These are phyloP conservation scores for Epistrophe grossulariae DNA, from an alignment of 2,888 invertebrate genomes.

Conservation along the genomic window DNA sequence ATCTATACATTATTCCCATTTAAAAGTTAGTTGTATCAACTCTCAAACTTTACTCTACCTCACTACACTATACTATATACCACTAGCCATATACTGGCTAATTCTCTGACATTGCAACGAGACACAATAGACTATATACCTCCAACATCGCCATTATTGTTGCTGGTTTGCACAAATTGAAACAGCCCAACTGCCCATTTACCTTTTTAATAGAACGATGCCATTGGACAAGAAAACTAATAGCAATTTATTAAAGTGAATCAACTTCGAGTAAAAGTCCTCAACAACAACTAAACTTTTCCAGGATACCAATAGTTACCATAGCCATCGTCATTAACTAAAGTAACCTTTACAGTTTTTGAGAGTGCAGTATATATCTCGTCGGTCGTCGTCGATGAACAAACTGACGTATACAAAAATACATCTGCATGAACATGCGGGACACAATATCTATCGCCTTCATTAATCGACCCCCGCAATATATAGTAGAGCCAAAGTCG, in stretches of 20 bases:
- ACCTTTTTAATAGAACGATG: constrained; percentile 32
- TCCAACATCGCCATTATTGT: constrained; percentile 37
- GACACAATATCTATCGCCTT: neutral
- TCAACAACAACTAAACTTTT: constrained; percentile 34
- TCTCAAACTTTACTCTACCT: neutral
- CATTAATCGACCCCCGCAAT: neutral
- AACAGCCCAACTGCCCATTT: constrained; percentile 49
- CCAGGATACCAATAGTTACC: constrained; percentile 1
- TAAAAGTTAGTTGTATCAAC: constrained; percentile 13
- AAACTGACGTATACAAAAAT: neutral
- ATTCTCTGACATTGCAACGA: neutral
- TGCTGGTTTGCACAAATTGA: constrained; percentile 37
- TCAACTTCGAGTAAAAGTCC: constrained; percentile 56
- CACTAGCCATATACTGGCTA: too few relatives aligned
- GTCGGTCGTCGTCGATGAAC: neutral
- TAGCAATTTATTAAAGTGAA: constrained; percentile 70
- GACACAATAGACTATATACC: neutral
- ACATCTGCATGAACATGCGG: constrained; percentile 29
- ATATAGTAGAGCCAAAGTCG: constrained; percentile 9
- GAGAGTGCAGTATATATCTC: constrained; percentile 3
- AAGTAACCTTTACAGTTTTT: constrained; percentile 66
- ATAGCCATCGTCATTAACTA: constrained; percentile 66
- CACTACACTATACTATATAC: neutral
- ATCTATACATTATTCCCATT: constrained; percentile 39
- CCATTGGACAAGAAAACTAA: constrained; percentile 49